Base-by-base conservation (phyloP, 2,888 invertebrate genomes). In the Orthonychiurus folsomi region DNA sequence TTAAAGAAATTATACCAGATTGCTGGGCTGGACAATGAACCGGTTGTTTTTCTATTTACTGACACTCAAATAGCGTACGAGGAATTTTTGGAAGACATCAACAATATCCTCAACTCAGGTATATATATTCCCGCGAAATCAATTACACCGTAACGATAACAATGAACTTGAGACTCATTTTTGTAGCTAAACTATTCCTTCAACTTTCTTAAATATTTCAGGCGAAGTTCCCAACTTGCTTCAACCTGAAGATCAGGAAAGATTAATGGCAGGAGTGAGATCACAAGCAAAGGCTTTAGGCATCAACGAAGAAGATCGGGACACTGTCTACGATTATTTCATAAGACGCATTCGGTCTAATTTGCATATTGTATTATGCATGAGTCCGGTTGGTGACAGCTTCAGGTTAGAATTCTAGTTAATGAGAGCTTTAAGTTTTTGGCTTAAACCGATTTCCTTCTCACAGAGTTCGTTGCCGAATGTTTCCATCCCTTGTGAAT, bases 401-500 rank as follows among this genome's bases (percentile, higher is more conserved):
- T 93, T 93, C 77, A 83, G 89, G 83, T 85, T 74, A 61, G 61
- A 70, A 76, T 12, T 48, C 12, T 48, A 48, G n/a, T 15, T 48
- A 48, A 15, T 48, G 15, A 48, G 15, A 48, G 3, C 23, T 50
- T 59, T n/a, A 23, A 23, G 12, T 58, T 15, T 61, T n/a, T n/a
- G n/a, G n/a, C n/a, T n/a, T n/a, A n/a, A n/a, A n/a, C n/a, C n/a
- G n/a, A n/a, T n/a, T n/a, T n/a, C n/a, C n/a, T 3, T 23, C 47
- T 23, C 28, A 25, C 76, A 86, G 90, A 66, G 85, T 89, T 50
- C 83, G 93, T 5, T 89, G 93, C 73, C 85, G 93, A 53, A 93
- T 93, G 89, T 95, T 93, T 76, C 95, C 94, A 0, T 93, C 93
- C 0, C 79, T 95, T 67, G 89, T 84, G 54, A 94, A 93, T 78